Conservation (phyloP, 1,140 invertebrate species). For the Aphaenogaster floridana region DNA sequence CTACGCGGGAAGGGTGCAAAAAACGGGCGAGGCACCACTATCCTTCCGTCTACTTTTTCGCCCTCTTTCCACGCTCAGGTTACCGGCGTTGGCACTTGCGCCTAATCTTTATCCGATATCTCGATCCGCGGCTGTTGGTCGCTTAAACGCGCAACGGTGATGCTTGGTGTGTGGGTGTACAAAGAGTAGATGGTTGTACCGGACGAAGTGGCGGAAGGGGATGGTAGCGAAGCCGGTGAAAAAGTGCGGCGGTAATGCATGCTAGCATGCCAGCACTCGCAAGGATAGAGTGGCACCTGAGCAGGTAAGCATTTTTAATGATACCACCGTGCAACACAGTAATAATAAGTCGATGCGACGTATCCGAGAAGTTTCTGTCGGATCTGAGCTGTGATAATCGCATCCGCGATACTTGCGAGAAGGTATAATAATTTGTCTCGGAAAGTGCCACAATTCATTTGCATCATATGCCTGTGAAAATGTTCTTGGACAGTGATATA, state of each 20-base stretch:
- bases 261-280: slow-evolving; percentile 57
- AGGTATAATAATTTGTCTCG: slow-evolving; percentile 37
- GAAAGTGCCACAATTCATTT: slow-evolving; percentile 46
- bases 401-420: slow-evolving; percentile 3
- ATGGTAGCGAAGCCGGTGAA: slow-evolving; percentile 46
- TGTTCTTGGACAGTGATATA: slow-evolving; percentile 20
- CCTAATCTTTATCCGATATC: slow-evolving; percentile 81
- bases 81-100: slow-evolving; percentile 65
- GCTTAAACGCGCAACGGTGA: slow-evolving; percentile 63
- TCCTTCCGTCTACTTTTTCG: slow-evolving; percentile 55
- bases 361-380: slow-evolving; percentile 46
- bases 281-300: neutral
- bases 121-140: slow-evolving; percentile 70
- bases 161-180: slow-evolving; percentile 29
- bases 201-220: neutral
- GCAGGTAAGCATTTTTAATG: slow-evolving; percentile 67
- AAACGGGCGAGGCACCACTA: slow-evolving; percentile 48
- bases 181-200: slow-evolving; percentile 46
- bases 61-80: slow-evolving; percentile 57
- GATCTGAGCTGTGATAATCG: slow-evolving; percentile 42
- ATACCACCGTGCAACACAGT: slow-evolving; percentile 29
- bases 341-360: slow-evolving; percentile 69
- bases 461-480: slow-evolving; percentile 12
- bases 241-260: slow-evolving; percentile 69
- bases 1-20: slow-evolving; percentile 52